Conservation (phyloP, 1,140 invertebrate species). For the Neomicropteryx cornuta region DNA sequence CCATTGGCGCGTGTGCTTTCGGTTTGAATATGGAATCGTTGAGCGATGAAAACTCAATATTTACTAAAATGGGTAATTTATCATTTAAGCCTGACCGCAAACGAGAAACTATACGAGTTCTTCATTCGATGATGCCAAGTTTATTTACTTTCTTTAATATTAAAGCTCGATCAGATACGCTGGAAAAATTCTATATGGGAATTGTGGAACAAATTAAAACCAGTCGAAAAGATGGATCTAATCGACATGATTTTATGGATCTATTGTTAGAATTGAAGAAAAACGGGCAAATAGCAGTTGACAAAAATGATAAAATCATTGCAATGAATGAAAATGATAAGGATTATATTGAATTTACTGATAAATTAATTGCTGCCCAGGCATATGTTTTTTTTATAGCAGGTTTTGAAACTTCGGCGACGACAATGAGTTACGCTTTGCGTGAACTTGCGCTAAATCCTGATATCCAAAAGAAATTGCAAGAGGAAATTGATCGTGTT, state of each 20-base stretch:
- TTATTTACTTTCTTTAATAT: conserved; percentile 26
- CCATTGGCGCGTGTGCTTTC: conserved; percentile 40
- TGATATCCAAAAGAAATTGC: conserved; percentile 33
- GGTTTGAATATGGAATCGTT: conserved; percentile 36
- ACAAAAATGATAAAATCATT: too few relatives aligned
- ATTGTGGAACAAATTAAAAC: conserved; percentile 25
- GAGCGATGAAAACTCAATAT: conserved; percentile 20
- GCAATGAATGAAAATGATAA: neutral
- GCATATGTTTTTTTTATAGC: conserved; percentile 18
- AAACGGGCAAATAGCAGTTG: conserved; percentile 13
- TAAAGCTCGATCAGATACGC: too few relatives aligned
- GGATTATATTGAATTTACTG: conserved; percentile 4
- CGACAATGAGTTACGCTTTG: conserved; percentile 25
- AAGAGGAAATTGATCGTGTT: conserved; percentile 29
- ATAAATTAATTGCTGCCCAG: conserved; percentile 16
- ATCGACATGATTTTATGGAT: conserved; percentile 34
- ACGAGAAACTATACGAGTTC: conserved; percentile 1
- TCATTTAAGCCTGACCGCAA: neutral
- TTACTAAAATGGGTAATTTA: conserved; percentile 1
- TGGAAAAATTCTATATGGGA: conserved; percentile 23
- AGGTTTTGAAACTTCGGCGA: conserved; percentile 31
- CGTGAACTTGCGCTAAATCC: conserved; percentile 36
- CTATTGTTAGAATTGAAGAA: conserved; percentile 27
- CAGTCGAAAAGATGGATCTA: conserved; percentile 23
- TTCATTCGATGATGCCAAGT: neutral